These are phyloP conservation scores for Cnemophilus loriae DNA, from an alignment of 2,113 vertebrate genomes.

Conservation along the genomic window DNA sequence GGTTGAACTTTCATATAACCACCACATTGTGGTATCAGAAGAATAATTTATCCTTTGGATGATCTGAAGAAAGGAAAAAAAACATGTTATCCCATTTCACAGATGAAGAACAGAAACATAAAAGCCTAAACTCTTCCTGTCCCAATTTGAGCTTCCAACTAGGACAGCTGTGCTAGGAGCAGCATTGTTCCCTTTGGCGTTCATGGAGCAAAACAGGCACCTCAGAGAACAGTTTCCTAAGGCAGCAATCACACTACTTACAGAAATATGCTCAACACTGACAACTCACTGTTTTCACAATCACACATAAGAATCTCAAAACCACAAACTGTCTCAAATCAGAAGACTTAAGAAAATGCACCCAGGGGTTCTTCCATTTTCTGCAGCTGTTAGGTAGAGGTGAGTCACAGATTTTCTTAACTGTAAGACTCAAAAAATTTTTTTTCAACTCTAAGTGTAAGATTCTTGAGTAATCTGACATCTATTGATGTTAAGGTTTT, in stretches of 20 bases:
- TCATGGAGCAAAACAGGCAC: not conserved
- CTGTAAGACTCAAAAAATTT: not conserved
- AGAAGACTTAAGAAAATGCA: not conserved
- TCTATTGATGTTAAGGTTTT: not conserved
- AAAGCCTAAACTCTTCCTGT: not conserved
- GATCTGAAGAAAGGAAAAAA: not conserved
- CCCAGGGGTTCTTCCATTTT: not conserved
- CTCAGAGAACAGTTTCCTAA: not conserved
- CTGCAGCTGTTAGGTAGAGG: not conserved
- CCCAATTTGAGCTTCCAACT: not conserved
- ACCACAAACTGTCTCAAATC: not conserved
- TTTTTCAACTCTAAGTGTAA: not conserved
- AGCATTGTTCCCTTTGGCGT: not conserved
- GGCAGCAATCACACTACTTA: not conserved
- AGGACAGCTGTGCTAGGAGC: not conserved
- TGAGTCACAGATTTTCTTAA: not conserved
- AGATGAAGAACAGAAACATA: not conserved
- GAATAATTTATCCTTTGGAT: not conserved
- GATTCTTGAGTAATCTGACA: not conserved
- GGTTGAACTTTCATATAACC: not conserved
- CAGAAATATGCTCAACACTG: not conserved
- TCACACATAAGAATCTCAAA: not conserved
- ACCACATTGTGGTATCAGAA: not conserved
- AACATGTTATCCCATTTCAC: not conserved
- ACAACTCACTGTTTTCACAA: not conserved